phyloP scores from a whole-genome alignment of 1,140 invertebrate species.

The Drosophila santomea region DNA sequence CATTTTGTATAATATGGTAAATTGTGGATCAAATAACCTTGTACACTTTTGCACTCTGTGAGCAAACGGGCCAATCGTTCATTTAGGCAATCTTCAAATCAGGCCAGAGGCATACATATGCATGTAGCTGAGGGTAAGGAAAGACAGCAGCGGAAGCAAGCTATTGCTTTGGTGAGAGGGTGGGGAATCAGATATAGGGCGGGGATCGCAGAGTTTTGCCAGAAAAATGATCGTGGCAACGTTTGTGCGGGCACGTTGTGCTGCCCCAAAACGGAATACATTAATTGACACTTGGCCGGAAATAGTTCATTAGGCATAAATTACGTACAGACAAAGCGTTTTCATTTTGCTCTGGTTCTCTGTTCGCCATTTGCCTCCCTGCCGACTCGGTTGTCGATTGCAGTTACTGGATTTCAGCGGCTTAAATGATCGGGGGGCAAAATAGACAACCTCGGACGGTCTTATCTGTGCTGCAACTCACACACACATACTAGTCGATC shows the following conservation, averaged over 20 bases:
- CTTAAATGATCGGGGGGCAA: conserved; percentile 60
- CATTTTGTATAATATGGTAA: too few species aligned
- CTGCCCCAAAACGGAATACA: conserved; percentile 73
- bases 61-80: too few species aligned
- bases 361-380: conserved; percentile 47
- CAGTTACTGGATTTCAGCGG: conserved; percentile 72
- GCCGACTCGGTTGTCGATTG: conserved; percentile 40
- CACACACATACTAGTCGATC: conserved; percentile 1
- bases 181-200: background rate
- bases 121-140: background rate
- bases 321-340: conserved; percentile 77
- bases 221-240: conserved; percentile 69
- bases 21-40: too few species aligned
- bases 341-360: conserved; percentile 21
- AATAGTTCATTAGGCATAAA: conserved; percentile 83
- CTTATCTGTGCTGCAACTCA: conserved; percentile 54
- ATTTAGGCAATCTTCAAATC: conserved; percentile 9
- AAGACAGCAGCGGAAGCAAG: conserved; percentile 52
- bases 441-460: conserved; percentile 37
- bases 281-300: conserved; percentile 83
- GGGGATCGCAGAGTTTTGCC: conserved; percentile 47
- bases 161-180: background rate
- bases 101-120: conserved; percentile 1
- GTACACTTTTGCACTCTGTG: too few species aligned
- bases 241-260: conserved; percentile 77